A percentile compares a stretch with the other conserved stretches of the same genome.
phyloP scores from a whole-genome alignment of 1,140 invertebrate species.

The Drosophila kurseongensis region DNA sequence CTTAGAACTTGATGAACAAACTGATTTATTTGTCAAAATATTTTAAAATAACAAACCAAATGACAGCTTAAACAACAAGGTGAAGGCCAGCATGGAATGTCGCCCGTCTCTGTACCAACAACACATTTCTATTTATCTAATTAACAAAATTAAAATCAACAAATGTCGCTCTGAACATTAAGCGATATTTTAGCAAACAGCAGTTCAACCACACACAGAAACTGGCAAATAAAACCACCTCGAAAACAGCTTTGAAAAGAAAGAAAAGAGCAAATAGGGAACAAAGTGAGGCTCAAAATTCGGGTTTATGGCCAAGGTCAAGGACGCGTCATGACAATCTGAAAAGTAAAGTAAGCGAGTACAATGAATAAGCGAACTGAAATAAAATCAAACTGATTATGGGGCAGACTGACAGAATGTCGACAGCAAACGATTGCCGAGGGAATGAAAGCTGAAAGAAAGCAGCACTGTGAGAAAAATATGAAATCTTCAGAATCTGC shows the following conservation, averaged over 20 bases:
- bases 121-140: conserved; percentile 69
- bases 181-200: conserved; percentile 66
- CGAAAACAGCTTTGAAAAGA: conserved; percentile 58
- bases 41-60: conserved; percentile 24
- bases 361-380: conserved; percentile 36
- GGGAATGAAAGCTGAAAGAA: conserved; percentile 8
- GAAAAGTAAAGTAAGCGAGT: conserved; percentile 12
- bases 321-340: conserved; percentile 58
- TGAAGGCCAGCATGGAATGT: conserved; percentile 29
- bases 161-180: conserved; percentile 62
- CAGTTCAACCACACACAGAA: not conserved
- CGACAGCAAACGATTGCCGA: conserved; percentile 13
- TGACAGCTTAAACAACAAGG: conserved; percentile 10
- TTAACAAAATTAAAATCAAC: conserved; percentile 72
- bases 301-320: conserved; percentile 76
- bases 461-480: not conserved
- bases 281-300: conserved; percentile 38
- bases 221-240: conserved; percentile 10
- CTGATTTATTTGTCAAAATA: conserved; percentile 58
- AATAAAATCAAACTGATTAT: conserved; percentile 58
- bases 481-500: not conserved
- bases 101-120: conserved; percentile 5
- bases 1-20: conserved; percentile 54
- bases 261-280: conserved; percentile 25
- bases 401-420: conserved; percentile 37